Evolutionary conservation across 2,888 invertebrate species (phyloP), one percentile per base, ranked within the genome.

Genomic region (Odontomyia ornata): DNA sequence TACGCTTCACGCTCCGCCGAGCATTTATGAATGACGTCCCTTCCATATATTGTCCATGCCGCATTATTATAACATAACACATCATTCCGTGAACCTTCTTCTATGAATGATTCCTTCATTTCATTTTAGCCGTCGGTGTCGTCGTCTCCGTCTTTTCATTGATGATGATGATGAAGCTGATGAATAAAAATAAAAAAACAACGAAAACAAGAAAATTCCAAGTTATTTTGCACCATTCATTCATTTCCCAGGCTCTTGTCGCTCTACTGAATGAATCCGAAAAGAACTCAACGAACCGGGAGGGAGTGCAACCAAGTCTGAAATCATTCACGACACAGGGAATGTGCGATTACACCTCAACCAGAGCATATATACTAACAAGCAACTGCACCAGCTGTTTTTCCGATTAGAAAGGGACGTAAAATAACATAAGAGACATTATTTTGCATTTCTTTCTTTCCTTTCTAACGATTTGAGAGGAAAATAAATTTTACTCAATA

Each of bases 11-110:
- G 77, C 77, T 65, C 71, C 71, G 77, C 7, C 47, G 69, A 71
- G 60, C 75, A 77, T 77, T 77, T 76, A 56, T 77, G 77, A 77
- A 76, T 77, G 77, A 57, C 72, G 36, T 73, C 30, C 73, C 21
- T 72, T 27, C 28, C 56, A n/a, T 72, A 15, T 52, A 52, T n/a
- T n/a, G 25, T 60, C 47, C 64, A 2, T 30, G 36, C 9, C 69
- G 47, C 25, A 30, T 46, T 69, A 69, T 46, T 69, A 36, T 36
- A 5, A 69, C 47, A 47, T 5, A 47, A 43, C 21, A 0, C 27
- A 30, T 13, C 64, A 23, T 36, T 11, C 36, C 36, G 5, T 36
- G 36, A 36, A 36, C 36, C 36, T 9, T 36, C 52, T 43, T 30
- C 28, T 72, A 52, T 72, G 71, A 72, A 72, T 72, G 71, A 72